Evolutionary conservation across 2,888 invertebrate genomes (phyloP).

Genomic region (Sarcophaga carnaria): DNA sequence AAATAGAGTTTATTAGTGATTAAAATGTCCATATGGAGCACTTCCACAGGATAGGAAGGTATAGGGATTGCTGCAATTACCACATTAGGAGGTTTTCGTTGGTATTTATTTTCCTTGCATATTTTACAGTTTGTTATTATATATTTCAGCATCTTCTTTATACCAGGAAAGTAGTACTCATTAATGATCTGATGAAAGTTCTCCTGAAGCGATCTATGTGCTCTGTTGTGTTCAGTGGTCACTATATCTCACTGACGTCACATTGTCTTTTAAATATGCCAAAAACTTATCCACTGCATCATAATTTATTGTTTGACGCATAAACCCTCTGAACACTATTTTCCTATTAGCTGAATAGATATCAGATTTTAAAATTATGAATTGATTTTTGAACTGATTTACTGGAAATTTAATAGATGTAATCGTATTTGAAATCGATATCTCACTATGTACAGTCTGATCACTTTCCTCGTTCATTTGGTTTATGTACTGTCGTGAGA

Average conservation of each 20-base stretch:
- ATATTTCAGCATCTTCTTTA: not conserved
- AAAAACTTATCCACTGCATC: no score
- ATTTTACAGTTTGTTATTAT: not conserved
- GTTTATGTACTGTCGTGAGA: no score
- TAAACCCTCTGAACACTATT: no score
- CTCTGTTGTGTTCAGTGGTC: slow-evolving; percentile 4
- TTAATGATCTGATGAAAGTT: slow-evolving; percentile 3
- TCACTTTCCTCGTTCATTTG: no score
- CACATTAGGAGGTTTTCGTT: not conserved
- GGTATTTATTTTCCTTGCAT: not conserved
- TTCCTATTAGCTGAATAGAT: no score
- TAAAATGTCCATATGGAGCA: not conserved
- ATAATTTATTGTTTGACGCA: no score
- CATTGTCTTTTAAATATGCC: no score
- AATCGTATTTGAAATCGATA: no score
- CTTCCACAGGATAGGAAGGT: not conserved
- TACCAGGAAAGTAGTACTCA: not conserved
- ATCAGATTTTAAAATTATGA: no score
- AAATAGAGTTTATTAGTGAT: not conserved
- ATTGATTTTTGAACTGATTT: no score
- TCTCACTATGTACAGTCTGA: no score
- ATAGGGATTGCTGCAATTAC: not conserved
- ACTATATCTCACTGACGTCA: not conserved
- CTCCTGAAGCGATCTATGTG: not conserved
- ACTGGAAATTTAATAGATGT: no score